Evolutionary conservation across 1,140 invertebrate species (phyloP).

Genomic region (Anoplophora glabripennis): DNA sequence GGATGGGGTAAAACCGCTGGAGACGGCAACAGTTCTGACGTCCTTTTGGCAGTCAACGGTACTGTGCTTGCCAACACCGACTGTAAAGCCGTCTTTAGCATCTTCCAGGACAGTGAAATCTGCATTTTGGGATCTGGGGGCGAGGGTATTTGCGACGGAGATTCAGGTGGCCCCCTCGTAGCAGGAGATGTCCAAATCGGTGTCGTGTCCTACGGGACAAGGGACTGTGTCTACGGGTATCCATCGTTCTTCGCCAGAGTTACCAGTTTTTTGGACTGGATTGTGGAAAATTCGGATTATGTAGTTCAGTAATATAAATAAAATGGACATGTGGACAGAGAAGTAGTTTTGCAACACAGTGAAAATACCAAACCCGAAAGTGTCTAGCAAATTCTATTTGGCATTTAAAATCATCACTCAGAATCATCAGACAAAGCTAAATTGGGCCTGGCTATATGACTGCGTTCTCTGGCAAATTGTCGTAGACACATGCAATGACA

Average conservation of each 20-base stretch:
- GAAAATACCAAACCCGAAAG: not conserved
- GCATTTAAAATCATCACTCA: too few species aligned
- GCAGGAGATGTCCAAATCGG: not conserved
- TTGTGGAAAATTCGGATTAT: not conserved
- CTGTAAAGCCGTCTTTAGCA: not conserved
- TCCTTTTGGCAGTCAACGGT: not conserved
- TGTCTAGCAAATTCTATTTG: not conserved
- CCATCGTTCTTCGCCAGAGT: not conserved
- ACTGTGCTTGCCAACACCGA: not conserved
- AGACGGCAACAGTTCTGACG: not conserved
- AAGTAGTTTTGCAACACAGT: not conserved
- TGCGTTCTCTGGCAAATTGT: too few species aligned
- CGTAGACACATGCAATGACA: too few species aligned
- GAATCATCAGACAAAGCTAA: too few species aligned
- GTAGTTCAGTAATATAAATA: not conserved
- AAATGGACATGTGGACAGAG: not conserved
- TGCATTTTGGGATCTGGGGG: not conserved
- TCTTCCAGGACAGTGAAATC: not conserved
- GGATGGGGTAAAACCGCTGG: not conserved
- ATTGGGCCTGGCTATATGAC: too few species aligned
- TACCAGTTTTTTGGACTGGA: not conserved
- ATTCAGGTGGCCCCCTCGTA: not conserved
- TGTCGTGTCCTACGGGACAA: not conserved
- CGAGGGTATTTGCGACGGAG: not conserved
- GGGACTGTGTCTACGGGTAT: not conserved